Conservation (phyloP, 2,888 invertebrate genomes). For the Orthonychiurus folsomi region DNA sequence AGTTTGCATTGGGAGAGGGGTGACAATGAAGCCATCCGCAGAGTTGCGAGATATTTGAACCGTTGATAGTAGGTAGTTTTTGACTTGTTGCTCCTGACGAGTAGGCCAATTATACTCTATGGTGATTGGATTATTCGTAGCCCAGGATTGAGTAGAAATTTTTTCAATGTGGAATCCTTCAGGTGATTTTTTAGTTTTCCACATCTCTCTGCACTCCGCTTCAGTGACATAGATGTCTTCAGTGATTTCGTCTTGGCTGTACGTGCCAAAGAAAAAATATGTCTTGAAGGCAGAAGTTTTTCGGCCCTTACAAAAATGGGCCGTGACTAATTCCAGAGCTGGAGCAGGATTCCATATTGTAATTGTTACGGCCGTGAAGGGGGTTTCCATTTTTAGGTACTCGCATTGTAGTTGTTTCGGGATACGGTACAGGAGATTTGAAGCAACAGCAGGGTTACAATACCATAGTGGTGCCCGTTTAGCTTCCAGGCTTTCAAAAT, state of each 20-base stretch:
- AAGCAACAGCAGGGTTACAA: background rate
- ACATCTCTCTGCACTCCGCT: background rate
- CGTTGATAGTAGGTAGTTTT: background rate
- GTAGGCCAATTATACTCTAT: background rate
- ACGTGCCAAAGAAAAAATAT: background rate
- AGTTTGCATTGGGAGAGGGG: background rate
- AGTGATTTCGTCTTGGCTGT: background rate
- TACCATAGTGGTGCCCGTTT: background rate
- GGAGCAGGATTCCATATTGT: background rate
- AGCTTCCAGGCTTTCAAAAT: background rate
- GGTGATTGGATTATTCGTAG: background rate
- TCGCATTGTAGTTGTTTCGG: background rate
- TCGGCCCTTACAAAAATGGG: background rate
- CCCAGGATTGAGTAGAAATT: background rate
- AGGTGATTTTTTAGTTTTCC: background rate
- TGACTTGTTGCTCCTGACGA: background rate
- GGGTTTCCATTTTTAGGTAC: background rate
- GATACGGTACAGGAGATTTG: background rate
- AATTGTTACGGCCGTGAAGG: background rate
- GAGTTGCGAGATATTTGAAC: background rate
- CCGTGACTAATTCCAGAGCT: background rate
- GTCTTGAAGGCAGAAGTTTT: background rate
- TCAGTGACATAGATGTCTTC: background rate
- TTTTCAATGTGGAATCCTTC: background rate
- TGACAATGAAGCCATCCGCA: background rate